Evolutionary conservation across 2,797 vertebrate species (phyloP).

Genomic region (Lophius americanus): DNA sequence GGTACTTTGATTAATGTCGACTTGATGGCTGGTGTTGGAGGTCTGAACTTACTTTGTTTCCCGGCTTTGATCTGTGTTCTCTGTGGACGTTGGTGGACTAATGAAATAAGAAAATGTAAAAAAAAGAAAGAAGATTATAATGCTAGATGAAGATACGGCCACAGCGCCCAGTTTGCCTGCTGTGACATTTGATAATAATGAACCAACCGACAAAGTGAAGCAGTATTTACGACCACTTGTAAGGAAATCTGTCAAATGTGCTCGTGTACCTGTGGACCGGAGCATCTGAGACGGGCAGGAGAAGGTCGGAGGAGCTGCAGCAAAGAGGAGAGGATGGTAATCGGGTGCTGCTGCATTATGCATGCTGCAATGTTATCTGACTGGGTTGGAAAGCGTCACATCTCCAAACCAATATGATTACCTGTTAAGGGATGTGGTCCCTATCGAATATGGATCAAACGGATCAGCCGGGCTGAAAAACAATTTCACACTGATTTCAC

Average conservation of each 20-base stretch:
- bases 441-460: conserved; percentile 82
- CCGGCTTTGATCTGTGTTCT: conserved; percentile 32
- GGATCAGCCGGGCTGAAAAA: conserved; percentile 82
- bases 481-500: conserved; percentile 85
- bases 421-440: conserved; percentile 80
- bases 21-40: not conserved
- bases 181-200: conserved; percentile 16
- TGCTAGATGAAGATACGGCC: conserved; percentile 1
- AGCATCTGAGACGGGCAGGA: conserved; percentile 63
- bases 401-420: conserved; percentile 79
- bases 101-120: conserved; percentile 4
- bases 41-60: conserved; percentile 29
- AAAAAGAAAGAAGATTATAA: conserved; percentile 5
- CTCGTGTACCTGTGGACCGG: conserved; percentile 72
- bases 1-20: not conserved
- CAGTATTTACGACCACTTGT: conserved; percentile 21
- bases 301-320: conserved; percentile 74
- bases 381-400: conserved; percentile 72
- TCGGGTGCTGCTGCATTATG: conserved; percentile 75
- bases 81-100: conserved; percentile 25
- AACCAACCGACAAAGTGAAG: conserved; percentile 29
- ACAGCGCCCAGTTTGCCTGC: not conserved
- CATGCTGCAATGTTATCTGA: conserved; percentile 71
- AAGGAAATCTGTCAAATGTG: conserved; percentile 40
- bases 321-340: conserved; percentile 74